Conservation (phyloP, 2,888 invertebrate species). For the Limnephilus marmoratus region DNA sequence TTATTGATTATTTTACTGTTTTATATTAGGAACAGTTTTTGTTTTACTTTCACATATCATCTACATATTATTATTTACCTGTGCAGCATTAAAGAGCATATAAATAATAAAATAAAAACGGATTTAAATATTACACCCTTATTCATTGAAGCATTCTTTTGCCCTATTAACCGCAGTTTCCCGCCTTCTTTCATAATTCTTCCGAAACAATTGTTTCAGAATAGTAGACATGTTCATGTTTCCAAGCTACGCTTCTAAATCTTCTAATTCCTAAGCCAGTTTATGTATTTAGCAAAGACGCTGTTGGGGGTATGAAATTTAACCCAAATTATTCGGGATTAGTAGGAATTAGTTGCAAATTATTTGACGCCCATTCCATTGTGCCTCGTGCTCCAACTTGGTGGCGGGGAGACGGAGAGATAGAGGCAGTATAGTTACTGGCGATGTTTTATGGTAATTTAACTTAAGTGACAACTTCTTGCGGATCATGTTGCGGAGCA, state of each 20-base stretch:
- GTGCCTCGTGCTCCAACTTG: neutral
- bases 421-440: constrained; percentile 23
- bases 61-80: too few species aligned
- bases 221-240: neutral
- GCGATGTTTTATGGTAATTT: constrained; percentile 59
- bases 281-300: neutral
- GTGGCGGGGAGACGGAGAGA: neutral
- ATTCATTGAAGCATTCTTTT: neutral
- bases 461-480: constrained; percentile 47
- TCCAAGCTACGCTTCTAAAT: neutral
- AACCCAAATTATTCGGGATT: constrained; percentile 61
- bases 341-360: constrained; percentile 61
- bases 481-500: constrained; percentile 33
- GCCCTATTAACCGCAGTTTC: neutral
- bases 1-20: too few species aligned
- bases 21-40: too few species aligned
- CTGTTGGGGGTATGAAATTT: constrained; percentile 22
- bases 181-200: neutral
- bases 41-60: too few species aligned
- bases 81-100: too few species aligned
- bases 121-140: neutral
- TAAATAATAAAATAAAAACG: too few species aligned
- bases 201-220: neutral
- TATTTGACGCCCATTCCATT: constrained; percentile 58
- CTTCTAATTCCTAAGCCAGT: neutral